Evolutionary conservation across 2,113 vertebrate species (phyloP).

Genomic region (Notothenia rossii): DNA sequence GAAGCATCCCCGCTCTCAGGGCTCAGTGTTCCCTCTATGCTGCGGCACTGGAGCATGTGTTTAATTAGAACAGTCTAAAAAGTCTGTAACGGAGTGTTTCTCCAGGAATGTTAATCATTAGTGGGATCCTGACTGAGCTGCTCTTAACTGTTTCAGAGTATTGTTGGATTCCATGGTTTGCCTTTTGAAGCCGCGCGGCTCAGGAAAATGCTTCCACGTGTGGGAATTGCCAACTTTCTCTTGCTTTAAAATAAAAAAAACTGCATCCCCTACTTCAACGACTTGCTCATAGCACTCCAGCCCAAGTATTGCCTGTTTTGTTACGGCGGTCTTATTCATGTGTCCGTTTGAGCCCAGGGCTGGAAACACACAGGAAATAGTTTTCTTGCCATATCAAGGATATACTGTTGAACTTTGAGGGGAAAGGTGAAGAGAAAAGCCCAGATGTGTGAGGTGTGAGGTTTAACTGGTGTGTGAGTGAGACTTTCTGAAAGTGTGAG

Average conservation of each 20-base stretch:
- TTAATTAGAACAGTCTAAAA: slow-evolving; percentile 82
- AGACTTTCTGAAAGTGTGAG: slow-evolving; percentile 49
- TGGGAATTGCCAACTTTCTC: slow-evolving; percentile 67
- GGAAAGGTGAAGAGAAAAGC: slow-evolving; percentile 31
- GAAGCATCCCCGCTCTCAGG: slow-evolving; percentile 64
- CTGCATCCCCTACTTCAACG: slow-evolving; percentile 36
- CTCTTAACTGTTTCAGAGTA: slow-evolving; percentile 78
- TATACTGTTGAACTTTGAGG: slow-evolving; percentile 52
- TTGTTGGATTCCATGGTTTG: slow-evolving; percentile 74
- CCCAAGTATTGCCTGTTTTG: slow-evolving; percentile 46
- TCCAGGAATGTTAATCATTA: slow-evolving; percentile 85
- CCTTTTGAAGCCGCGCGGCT: slow-evolving; percentile 74
- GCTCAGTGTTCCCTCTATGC: slow-evolving; percentile 73
- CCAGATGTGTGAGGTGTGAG: slow-evolving; percentile 57
- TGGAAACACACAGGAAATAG: slow-evolving; percentile 71
- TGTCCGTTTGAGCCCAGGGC: slow-evolving; percentile 55
- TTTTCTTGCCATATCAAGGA: slow-evolving; percentile 53
- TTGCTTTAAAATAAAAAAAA: slow-evolving; percentile 13
- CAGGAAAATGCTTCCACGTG: slow-evolving; percentile 80
- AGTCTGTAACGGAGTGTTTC: slow-evolving; percentile 77
- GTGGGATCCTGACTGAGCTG: slow-evolving; percentile 79
- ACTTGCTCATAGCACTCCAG: slow-evolving; percentile 23
- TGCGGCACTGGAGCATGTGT: slow-evolving; percentile 79
- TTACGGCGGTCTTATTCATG: slow-evolving; percentile 54
- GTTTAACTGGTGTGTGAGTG: slow-evolving; percentile 41